A percentile compares a stretch with the other conserved stretches of the same genome.
Evolutionary conservation across 1,140 invertebrate species (phyloP).

Genomic region (Drosophila orosa): DNA sequence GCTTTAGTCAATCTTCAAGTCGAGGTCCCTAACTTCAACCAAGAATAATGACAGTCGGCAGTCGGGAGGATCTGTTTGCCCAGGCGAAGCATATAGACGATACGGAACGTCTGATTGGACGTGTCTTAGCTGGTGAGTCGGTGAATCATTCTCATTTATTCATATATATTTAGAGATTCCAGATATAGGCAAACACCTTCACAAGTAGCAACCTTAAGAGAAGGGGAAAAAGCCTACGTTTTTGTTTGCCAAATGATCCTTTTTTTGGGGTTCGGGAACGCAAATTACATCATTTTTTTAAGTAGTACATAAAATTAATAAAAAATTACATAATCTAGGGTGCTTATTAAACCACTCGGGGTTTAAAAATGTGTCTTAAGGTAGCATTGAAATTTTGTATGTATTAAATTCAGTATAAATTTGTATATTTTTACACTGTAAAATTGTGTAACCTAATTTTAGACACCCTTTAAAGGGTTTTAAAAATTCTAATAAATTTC

Average conservation of each 20-base stretch:
- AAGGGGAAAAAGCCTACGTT: not conserved
- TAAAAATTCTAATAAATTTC: too few relatives aligned
- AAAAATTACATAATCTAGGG: not conserved
- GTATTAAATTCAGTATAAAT: too few relatives aligned
- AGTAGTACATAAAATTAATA: fast-evolving
- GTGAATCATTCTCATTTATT: conserved; percentile 4
- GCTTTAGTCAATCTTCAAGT: conserved; percentile 13
- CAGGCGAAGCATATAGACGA: conserved; percentile 79
- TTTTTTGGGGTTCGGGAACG: not conserved
- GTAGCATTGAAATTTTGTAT: too few relatives aligned
- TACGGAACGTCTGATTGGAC: conserved; percentile 78
- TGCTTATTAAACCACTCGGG: too few relatives aligned
- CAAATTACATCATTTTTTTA: not conserved
- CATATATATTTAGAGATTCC: not conserved
- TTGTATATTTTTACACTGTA: too few relatives aligned
- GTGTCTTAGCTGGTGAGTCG: conserved; percentile 80
- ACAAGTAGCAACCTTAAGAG: not conserved
- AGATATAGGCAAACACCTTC: not conserved
- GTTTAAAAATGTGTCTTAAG: not conserved
- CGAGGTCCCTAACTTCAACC: not conserved
- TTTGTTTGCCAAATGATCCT: not conserved
- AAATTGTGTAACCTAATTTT: too few relatives aligned
- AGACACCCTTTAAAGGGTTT: too few relatives aligned
- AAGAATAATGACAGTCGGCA: conserved; percentile 74
- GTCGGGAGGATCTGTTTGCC: conserved; percentile 80